Evolutionary conservation across 2,888 invertebrate genomes (phyloP), one percentile per base, ranked within the genome.

Genomic region (Drosophila koepferae): DNA sequence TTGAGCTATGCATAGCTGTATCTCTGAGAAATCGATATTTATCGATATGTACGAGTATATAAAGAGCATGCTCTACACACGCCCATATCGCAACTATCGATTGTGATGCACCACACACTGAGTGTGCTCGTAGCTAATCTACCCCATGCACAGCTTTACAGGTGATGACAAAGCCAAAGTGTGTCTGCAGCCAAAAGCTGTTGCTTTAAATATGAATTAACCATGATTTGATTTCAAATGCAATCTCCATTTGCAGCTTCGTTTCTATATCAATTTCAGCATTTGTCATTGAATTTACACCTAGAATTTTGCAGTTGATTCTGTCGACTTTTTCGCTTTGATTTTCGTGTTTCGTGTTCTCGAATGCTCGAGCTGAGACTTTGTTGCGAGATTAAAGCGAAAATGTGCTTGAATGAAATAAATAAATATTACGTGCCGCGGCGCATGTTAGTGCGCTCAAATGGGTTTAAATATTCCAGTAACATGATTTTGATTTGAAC

Each of bases 381-480:
- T 36, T 34, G 34, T 18, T 5, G 7, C 7, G 31, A 34, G 51
- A 7, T 51, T 36, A 18, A 18, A 51, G 34, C 18, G n/a, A 8
- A 51, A 34, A 51, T 54, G 40, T 40, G 23, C 2, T 4, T 16
- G 34, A 34, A 51, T 51, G 1, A 34, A 34, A 34, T 8, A 43
- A 43, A 28, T 43, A 58, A 44, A 36, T 58, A 14, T 44, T 58
- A 44, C 58, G 58, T 58, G 59, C 36, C 59, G 23, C 44, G 46
- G 59, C 46, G 43, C 34, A 48, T 59, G 59, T 36, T 59, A 46
- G 46, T n/a, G 46, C 34, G 34, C 38, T 41, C 23, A 49, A 23
- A 34, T 58, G 58, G 58, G 41, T 12, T 41, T 55, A 12, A n/a
- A 9, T 36, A 38, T 44, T 43, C 31, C 49, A 34, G 34, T 9